These are phyloP conservation scores for Microtus ochrogaster DNA, from an alignment of 2,113 vertebrate species.

Conservation along the genomic window DNA sequence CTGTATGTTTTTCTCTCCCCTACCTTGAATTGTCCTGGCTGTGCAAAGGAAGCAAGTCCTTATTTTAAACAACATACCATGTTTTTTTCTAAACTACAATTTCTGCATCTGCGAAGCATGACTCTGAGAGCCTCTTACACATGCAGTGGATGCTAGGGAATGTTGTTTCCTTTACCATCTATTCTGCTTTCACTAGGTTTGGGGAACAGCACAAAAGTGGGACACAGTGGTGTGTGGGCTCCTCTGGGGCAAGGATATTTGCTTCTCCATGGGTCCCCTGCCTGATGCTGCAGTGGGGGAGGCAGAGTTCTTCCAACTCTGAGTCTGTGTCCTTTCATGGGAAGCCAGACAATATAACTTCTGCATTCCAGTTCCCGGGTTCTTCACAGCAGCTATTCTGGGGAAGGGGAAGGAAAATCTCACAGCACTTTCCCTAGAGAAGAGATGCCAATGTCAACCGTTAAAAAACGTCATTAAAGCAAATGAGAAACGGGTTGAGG, in stretches of 20 bases:
- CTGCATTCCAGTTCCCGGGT: background rate
- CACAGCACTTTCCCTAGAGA: conserved; percentile 73
- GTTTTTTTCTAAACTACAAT: too few species aligned
- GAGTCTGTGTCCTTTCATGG: background rate
- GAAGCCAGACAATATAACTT: background rate
- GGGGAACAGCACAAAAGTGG: fast-evolving
- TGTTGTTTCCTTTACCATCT: background rate
- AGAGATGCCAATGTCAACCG: conserved; percentile 48
- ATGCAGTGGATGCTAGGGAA: too few species aligned
- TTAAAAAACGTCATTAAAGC: conserved; percentile 68
- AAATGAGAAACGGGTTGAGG: conserved; percentile 76
- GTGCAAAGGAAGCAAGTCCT: too few species aligned
- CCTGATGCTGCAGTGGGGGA: background rate
- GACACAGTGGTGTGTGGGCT: background rate
- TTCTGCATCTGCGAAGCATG: too few species aligned
- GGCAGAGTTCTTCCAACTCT: background rate
- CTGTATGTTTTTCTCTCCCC: too few species aligned
- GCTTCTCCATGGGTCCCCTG: fast-evolving
- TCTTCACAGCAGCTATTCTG: conserved; percentile 58
- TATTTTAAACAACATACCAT: too few species aligned
- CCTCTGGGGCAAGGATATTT: background rate
- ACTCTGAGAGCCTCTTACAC: too few species aligned
- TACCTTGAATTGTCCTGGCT: too few species aligned
- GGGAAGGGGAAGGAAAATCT: conserved; percentile 60
- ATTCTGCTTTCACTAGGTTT: background rate